A percentile compares a stretch with the other conserved stretches of the same genome.
phyloP scores from a whole-genome alignment of 2,113 vertebrate genomes.

The Prietella phreatophila region DNA sequence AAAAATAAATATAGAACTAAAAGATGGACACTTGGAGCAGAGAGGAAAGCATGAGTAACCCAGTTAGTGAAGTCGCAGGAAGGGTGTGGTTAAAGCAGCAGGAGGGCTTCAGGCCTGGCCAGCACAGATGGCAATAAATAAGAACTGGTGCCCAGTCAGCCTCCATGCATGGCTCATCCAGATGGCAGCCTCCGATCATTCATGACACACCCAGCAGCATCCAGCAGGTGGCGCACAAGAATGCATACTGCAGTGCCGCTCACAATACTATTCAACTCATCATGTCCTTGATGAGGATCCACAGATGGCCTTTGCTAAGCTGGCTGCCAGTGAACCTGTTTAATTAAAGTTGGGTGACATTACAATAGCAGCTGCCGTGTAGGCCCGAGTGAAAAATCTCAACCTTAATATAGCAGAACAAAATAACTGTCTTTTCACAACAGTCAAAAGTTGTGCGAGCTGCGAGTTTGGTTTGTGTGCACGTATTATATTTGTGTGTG shows the following conservation, averaged over 20 bases:
- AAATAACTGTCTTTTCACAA: background rate
- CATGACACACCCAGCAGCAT: constrained; percentile 42
- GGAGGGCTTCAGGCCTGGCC: constrained; percentile 29
- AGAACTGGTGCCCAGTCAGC: constrained; percentile 58
- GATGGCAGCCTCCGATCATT: constrained; percentile 57
- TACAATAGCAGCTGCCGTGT: constrained; percentile 11
- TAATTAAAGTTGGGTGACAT: constrained; percentile 12
- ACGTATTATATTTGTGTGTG: too few relatives aligned
- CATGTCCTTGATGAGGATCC: background rate
- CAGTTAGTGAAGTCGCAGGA: constrained; percentile 1
- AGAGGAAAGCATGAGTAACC: background rate
- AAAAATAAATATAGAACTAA: background rate
- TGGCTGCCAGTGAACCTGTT: constrained; percentile 10
- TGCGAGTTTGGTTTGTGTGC: background rate
- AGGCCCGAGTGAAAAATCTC: background rate
- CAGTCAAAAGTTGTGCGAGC: too few relatives aligned
- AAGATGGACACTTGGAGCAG: background rate
- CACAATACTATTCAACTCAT: background rate
- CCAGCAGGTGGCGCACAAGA: constrained; percentile 60
- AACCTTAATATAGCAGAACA: background rate
- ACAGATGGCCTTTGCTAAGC: constrained; percentile 9
- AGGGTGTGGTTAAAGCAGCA: background rate
- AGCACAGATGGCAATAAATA: constrained; percentile 57
- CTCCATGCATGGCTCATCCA: constrained; percentile 56
- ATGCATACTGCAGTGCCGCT: background rate